phyloP scores from a whole-genome alignment of 2,888 invertebrate genomes.

The Harpalus rufipes region DNA sequence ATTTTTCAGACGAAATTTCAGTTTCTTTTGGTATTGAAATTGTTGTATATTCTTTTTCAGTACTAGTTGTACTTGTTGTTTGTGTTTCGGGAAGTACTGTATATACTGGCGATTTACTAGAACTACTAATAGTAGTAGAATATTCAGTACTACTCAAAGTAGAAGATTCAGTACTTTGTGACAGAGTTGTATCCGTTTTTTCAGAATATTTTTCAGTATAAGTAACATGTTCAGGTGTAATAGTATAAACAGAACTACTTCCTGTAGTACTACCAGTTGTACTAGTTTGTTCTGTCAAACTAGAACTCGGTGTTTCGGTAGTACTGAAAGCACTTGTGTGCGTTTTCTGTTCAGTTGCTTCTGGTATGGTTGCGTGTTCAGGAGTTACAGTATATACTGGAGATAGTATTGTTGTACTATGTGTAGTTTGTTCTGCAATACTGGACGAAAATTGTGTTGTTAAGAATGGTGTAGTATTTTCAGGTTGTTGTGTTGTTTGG shows the following conservation, averaged over 20 bases:
- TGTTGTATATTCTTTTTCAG: slow-evolving; percentile 41
- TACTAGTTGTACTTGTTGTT: background rate
- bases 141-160: background rate
- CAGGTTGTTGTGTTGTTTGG: background rate
- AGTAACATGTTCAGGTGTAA: slow-evolving; percentile 53
- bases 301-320: slow-evolving; percentile 48
- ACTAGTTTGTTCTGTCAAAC: slow-evolving; percentile 18
- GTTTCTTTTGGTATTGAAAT: background rate
- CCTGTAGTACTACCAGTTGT: background rate
- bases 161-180: slow-evolving; percentile 18
- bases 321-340: slow-evolving; percentile 62
- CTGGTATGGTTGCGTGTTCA: slow-evolving; percentile 37
- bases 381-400: slow-evolving; percentile 44
- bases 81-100: slow-evolving; percentile 37
- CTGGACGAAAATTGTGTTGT: background rate
- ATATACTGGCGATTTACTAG: slow-evolving; percentile 6
- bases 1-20: slow-evolving; percentile 6
- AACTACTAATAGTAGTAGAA: slow-evolving; percentile 1
- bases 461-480: background rate
- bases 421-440: slow-evolving; percentile 2
- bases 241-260: slow-evolving; percentile 24
- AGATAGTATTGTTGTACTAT: background rate
- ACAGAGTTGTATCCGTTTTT: background rate
- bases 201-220: background rate
- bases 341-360: slow-evolving; percentile 37